phyloP scores from a whole-genome alignment of 1,140 invertebrate species.

The Delia radicum region DNA sequence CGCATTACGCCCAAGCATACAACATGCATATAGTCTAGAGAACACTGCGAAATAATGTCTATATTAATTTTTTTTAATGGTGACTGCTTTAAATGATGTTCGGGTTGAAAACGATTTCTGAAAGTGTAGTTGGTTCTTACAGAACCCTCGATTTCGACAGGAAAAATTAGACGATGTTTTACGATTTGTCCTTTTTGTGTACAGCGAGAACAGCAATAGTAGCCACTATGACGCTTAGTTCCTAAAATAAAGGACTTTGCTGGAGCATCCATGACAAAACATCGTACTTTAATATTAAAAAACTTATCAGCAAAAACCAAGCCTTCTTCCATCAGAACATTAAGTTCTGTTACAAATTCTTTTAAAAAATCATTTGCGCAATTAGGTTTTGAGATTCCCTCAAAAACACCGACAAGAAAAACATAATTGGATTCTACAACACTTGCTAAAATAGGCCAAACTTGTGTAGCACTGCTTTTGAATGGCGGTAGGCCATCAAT shows the following conservation, averaged over 20 bases:
- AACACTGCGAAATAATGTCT: constrained; percentile 28
- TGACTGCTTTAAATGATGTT: constrained; percentile 31
- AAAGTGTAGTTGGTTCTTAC: constrained; percentile 27
- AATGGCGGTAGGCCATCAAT: constrained; percentile 31
- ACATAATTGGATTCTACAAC: constrained; percentile 28
- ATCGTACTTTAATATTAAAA: constrained; percentile 24
- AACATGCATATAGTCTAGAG: constrained; percentile 33
- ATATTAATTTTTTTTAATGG: constrained; percentile 31
- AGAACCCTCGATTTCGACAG: background rate
- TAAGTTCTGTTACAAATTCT: constrained; percentile 30
- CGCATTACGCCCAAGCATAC: constrained; percentile 31
- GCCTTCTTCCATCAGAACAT: constrained; percentile 27
- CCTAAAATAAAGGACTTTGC: constrained; percentile 31
- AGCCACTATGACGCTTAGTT: constrained; percentile 29
- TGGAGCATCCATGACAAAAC: constrained; percentile 31
- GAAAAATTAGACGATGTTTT: constrained; percentile 32
- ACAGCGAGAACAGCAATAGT: constrained; percentile 28
- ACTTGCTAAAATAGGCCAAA: constrained; percentile 30
- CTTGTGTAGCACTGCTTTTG: constrained; percentile 31
- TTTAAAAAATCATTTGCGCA: constrained; percentile 31
- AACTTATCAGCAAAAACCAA: constrained; percentile 24
- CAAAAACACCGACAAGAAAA: constrained; percentile 29
- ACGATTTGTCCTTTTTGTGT: constrained; percentile 28
- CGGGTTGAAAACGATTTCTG: constrained; percentile 28
- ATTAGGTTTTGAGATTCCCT: constrained; percentile 29